phyloP scores from a whole-genome alignment of 2,797 vertebrate species.

The Clarias platycephalus region DNA sequence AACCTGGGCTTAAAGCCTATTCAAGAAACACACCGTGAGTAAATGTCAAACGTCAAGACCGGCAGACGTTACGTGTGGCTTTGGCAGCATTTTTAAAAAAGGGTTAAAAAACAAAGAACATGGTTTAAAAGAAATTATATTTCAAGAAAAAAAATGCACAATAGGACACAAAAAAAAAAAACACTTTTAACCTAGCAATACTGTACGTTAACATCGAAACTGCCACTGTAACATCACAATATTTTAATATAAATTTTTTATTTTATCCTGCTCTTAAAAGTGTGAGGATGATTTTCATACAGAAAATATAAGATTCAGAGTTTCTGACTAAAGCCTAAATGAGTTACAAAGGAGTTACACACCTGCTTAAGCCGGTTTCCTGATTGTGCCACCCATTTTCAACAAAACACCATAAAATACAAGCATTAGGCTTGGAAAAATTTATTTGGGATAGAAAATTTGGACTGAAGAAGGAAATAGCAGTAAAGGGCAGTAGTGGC shows the following conservation, averaged over 20 bases:
- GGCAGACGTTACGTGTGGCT: background rate
- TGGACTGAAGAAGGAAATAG: background rate
- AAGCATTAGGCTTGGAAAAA: background rate
- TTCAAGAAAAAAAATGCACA: background rate
- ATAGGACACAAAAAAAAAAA: background rate
- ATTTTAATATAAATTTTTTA: background rate
- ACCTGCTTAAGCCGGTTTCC: background rate
- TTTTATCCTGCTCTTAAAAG: background rate
- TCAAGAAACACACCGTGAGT: background rate
- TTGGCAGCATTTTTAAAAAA: background rate
- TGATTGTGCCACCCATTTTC: background rate
- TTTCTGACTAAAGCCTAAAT: background rate
- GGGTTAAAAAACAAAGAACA: background rate
- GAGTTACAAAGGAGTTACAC: background rate
- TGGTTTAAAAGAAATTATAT: background rate
- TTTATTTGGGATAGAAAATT: background rate
- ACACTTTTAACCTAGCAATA: background rate
- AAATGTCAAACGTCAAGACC: conserved; percentile 7
- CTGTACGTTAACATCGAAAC: background rate
- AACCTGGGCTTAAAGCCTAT: background rate
- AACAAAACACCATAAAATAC: background rate
- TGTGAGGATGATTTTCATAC: background rate
- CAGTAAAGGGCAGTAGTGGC: too few relatives aligned
- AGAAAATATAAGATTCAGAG: background rate
- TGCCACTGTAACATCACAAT: background rate